These are phyloP conservation scores for Zaprionus inermis DNA, from an alignment of 1,140 invertebrate genomes.

Conservation along the genomic window DNA sequence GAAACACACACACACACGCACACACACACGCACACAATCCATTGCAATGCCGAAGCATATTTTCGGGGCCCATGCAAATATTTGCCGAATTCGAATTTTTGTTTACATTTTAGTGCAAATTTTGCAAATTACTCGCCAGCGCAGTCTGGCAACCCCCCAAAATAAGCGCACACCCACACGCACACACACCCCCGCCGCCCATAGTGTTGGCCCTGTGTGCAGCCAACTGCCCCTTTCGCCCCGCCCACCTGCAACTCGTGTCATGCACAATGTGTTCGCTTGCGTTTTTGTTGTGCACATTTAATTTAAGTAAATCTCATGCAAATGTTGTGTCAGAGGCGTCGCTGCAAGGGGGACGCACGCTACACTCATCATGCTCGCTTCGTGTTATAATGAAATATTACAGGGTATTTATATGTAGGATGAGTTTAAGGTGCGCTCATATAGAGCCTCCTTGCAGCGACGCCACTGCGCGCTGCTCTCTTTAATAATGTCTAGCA, in stretches of 20 bases:
- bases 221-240: neutral
- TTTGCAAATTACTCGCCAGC: slow-evolving; percentile 66
- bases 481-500: slow-evolving; percentile 28
- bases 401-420: neutral
- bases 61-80: slow-evolving; percentile 65
- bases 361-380: neutral
- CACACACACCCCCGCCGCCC: neutral
- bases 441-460: neutral
- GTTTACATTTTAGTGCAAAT: slow-evolving; percentile 76
- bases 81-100: slow-evolving; percentile 66
- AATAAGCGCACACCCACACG: neutral
- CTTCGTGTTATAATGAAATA: neutral
- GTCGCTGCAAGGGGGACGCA: neutral
- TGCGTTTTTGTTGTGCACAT: slow-evolving; percentile 36
- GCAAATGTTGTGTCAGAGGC: slow-evolving; percentile 27
- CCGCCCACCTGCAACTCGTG: slow-evolving; percentile 20
- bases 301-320: slow-evolving; percentile 49
- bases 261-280: slow-evolving; percentile 33
- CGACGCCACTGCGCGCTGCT: slow-evolving; percentile 14
- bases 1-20: slow-evolving; percentile 18
- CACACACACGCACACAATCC: slow-evolving; percentile 12
- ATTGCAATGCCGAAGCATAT: slow-evolving; percentile 52
- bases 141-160: slow-evolving; percentile 39
- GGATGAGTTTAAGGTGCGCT: neutral
- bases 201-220: neutral